Conservation (phyloP, 2,888 invertebrate species). For the Caenorhabditis macrosperma region DNA sequence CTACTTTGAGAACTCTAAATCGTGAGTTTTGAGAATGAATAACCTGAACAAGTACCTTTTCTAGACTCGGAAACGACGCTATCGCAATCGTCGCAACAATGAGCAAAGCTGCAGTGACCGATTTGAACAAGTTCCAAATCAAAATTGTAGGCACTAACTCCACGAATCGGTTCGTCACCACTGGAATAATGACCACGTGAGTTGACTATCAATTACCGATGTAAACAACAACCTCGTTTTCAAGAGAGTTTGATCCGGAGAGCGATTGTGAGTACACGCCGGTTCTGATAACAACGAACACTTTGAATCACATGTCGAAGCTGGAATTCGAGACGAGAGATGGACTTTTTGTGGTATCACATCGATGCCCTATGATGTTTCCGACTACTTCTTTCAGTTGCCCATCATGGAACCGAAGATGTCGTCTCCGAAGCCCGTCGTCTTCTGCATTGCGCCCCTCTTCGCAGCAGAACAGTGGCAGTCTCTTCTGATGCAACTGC, state of each 20-base stretch:
- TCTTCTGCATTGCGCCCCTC: slow-evolving; percentile 62
- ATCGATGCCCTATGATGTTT: not conserved
- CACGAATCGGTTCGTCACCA: slow-evolving; percentile 20
- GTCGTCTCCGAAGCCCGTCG: slow-evolving; percentile 43
- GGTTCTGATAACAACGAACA: slow-evolving; percentile 41
- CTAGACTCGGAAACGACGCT: slow-evolving; percentile 30
- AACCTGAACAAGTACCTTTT: not conserved
- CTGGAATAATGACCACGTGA: slow-evolving; percentile 36
- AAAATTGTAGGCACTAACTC: slow-evolving; percentile 34
- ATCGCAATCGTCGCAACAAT: slow-evolving; percentile 42
- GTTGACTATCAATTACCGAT: too few relatives aligned
- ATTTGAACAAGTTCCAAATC: slow-evolving; percentile 21
- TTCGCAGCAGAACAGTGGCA: slow-evolving; percentile 66
- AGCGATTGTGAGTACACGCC: slow-evolving; percentile 42
- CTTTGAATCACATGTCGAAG: slow-evolving; percentile 32
- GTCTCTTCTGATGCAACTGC: slow-evolving; percentile 52
- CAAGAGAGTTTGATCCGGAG: slow-evolving; percentile 37
- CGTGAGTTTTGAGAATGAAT: slow-evolving; percentile 7
- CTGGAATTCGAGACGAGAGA: slow-evolving; percentile 33
- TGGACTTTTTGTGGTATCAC: slow-evolving; percentile 3
- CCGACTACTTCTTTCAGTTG: slow-evolving; percentile 3
- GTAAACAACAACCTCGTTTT: too few relatives aligned
- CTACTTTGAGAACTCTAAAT: slow-evolving; percentile 27
- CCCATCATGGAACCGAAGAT: slow-evolving; percentile 18
- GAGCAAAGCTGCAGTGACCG: slow-evolving; percentile 13